phyloP scores from a whole-genome alignment of 2,113 vertebrate genomes.

The Coptodon rendalli region DNA sequence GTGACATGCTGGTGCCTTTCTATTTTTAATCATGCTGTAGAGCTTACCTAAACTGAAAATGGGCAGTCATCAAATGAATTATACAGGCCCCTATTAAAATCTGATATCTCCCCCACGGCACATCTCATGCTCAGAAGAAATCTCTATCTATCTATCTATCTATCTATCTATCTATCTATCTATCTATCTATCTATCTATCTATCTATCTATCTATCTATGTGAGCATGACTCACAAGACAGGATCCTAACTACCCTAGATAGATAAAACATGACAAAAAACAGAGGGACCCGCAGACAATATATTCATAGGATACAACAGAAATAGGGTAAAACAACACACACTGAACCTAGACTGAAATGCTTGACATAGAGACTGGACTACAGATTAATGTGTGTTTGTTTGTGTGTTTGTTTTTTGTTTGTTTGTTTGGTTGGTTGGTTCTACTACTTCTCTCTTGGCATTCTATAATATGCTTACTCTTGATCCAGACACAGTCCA shows the following conservation, averaged over 20 bases:
- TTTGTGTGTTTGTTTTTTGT: not conserved
- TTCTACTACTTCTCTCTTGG: not conserved
- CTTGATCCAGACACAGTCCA: not conserved
- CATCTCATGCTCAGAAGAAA: not conserved
- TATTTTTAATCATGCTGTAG: slow-evolving; percentile 5
- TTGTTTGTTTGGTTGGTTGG: fast-evolving
- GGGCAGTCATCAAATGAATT: slow-evolving; percentile 20
- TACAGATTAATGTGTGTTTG: not conserved
- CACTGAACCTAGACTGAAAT: not conserved
- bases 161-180: not conserved
- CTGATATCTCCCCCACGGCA: not conserved
- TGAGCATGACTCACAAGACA: not conserved
- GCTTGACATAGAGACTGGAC: not conserved
- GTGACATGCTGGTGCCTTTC: not conserved
- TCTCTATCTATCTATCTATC: not conserved
- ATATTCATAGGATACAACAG: not conserved
- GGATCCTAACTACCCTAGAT: not conserved
- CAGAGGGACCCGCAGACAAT: not conserved
- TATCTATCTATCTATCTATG: too few species aligned
- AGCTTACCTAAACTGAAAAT: not conserved
- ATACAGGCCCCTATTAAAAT: not conserved
- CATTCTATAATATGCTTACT: not conserved
- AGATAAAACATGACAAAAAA: not conserved
- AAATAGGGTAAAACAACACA: not conserved
- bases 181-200: not conserved